Base-by-base conservation (phyloP, 2,113 vertebrate genomes). In the Datnioides undecimradiatus region DNA sequence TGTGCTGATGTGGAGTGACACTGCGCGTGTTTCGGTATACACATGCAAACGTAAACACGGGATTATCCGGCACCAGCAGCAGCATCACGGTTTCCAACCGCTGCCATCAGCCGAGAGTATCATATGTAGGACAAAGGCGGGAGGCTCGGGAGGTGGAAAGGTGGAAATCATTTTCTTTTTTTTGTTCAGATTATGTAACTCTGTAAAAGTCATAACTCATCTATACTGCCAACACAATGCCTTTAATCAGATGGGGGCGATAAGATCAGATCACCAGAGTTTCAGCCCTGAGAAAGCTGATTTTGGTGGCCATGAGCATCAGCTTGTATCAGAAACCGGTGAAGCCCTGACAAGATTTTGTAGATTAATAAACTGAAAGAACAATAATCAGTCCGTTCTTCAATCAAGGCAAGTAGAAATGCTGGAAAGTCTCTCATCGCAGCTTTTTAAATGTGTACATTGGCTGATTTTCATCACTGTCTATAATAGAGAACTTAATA, bases 1-100 rank as follows among this genome's bases (percentile, higher is more conserved):
- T 90, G 89, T 90, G n/a, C 67, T 85, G 88, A 91, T 80, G 83
- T 25, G 69, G 66, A 90, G 82, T 76, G 78, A 90, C 85, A 90
- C 87, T 16, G 79, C 71, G 83, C 84, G 51, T 79, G n/a, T 88
- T 90, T 80, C 84, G 46, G 77, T 68, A 55, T 41, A 76, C 78
- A 48, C 73, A 80, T 67, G 84, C 80, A 84, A 85, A 91, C 86
- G 82, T 41, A 87, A 91, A 87, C 83, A 80, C n/a, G 7, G 81
- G 83, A 91, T 88, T 84, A 90, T 73, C 77, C 55, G 75, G 66
- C 75, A 82, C 60, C 63, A 48, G 73, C n/a, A 54, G 57, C 60
- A 48, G 29, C 45, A 48, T 17, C 60, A n/a, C 52, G 17, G 38
- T 34, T 34, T 64, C 54, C 33, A 40, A 40, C 25, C n/a, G 17